Evolutionary conservation across 2,113 vertebrate genomes (phyloP), one percentile per base, ranked within the genome.

Genomic region (Crotalus helleri): DNA sequence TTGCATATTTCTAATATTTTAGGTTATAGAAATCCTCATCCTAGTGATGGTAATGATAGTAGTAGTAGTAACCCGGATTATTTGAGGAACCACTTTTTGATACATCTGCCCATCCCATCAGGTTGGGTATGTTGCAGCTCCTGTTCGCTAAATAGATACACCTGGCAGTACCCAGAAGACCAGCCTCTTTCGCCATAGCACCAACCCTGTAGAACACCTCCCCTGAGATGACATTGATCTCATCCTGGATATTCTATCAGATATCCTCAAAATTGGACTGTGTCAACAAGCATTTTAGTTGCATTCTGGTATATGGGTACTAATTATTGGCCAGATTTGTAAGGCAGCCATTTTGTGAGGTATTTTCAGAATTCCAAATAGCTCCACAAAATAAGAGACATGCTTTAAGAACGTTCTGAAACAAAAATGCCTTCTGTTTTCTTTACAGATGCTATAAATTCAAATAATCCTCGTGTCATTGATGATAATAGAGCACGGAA

Each of bases 401-500:
- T 19, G 1, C 7, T 26, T 85, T 26, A 91, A 85, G n/a, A 10
- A 81, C 29, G 57, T 61, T 58, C 55, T 92, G 58, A 53, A 88
- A 90, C 69, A 74, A 74, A 26, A 88, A 46, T 23, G 58, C 51
- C 3, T 0, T 89, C 1, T 92, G 24, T 81, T 12, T 0, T 87
- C 87, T 0, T 61, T 93, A 21, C 33, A 99, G 99, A 99, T 92
- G 99, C 99, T 92, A 99, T 99, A 96, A 99, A 97, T 94, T 98
- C 99, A 54, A 97, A 96, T 24, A 99, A 99, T 95, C 99, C 99
- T 0, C 97, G 99, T 0, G 99, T 99, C 90, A 99, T 99, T 0
- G 99, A 99, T 0, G 99, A 99, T 86, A 96, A 97, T 64, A 96
- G 98, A 0, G 99, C 99, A 0, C 95, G 99, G 74, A 99, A 99